Evolutionary conservation across 2,888 invertebrate species (phyloP).

Genomic region (Xanthia icteritia): DNA sequence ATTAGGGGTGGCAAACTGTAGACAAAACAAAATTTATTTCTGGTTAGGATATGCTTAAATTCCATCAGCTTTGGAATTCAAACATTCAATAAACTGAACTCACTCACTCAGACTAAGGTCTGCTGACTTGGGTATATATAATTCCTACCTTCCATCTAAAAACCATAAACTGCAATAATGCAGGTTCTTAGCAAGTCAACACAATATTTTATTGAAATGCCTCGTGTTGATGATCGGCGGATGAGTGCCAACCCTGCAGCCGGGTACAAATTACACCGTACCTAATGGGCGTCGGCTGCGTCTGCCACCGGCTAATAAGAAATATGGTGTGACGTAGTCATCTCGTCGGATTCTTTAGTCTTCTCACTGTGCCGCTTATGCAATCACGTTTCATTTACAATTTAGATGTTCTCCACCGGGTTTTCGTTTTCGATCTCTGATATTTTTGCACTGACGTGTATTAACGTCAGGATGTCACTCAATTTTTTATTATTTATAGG

Average conservation of each 20-base stretch:
- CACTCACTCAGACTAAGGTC: neutral
- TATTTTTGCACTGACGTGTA: slow-evolving; percentile 13
- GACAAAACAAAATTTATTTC: neutral
- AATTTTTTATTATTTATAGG: neutral
- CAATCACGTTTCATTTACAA: slow-evolving; percentile 54
- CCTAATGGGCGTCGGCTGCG: slow-evolving; percentile 50
- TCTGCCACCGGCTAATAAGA: slow-evolving; percentile 61
- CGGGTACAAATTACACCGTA: slow-evolving; percentile 58
- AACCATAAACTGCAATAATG: neutral
- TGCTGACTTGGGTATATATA: neutral
- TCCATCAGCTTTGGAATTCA: neutral
- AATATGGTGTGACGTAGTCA: slow-evolving; percentile 52
- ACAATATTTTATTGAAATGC: slow-evolving; percentile 11
- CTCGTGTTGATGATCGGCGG: slow-evolving; percentile 5
- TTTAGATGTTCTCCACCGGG: slow-evolving; percentile 50
- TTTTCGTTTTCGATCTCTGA: slow-evolving; percentile 7
- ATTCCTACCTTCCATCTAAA: neutral
- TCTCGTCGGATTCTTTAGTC: slow-evolving; percentile 50
- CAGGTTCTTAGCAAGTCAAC: neutral
- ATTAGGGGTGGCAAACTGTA: slow-evolving; percentile 36
- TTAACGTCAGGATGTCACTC: slow-evolving; percentile 7
- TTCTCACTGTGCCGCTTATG: slow-evolving; percentile 41
- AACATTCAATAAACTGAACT: neutral
- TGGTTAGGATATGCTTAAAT: neutral
- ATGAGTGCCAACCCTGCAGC: slow-evolving; percentile 50